Conservation (phyloP, 2,888 invertebrate species). For the Philaethria dido region DNA sequence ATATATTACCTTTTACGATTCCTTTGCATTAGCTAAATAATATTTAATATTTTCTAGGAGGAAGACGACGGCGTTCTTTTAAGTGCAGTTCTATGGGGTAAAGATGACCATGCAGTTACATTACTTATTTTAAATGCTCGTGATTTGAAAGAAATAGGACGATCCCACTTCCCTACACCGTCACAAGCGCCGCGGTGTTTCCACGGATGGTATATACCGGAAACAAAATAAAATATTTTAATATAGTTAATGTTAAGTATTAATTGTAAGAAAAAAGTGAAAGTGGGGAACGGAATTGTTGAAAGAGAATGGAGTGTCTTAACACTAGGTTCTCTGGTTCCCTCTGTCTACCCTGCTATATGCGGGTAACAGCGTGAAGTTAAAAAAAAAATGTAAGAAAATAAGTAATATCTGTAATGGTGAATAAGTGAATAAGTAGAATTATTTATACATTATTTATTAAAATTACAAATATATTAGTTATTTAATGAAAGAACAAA, state of each 20-base stretch:
- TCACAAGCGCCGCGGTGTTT: conserved; percentile 86
- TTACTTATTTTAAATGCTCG: conserved; percentile 89
- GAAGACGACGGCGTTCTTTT: conserved; percentile 90
- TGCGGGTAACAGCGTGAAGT: too few relatives aligned
- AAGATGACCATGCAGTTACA: conserved; percentile 84
- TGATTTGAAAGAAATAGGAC: conserved; percentile 87
- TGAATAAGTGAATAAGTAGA: too few relatives aligned
- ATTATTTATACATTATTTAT: too few relatives aligned
- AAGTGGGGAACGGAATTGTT: too few relatives aligned
- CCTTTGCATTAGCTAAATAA: background rate
- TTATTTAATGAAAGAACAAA: too few relatives aligned
- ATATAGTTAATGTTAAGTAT: background rate
- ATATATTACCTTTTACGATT: too few relatives aligned
- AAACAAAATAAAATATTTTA: background rate
- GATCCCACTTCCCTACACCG: conserved; percentile 87
- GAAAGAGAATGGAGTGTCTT: too few relatives aligned
- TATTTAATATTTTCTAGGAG: conserved; percentile 53
- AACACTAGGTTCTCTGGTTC: too few relatives aligned
- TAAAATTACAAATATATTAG: too few relatives aligned
- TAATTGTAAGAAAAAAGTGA: background rate
- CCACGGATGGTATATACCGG: conserved; percentile 42
- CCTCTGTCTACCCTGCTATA: too few relatives aligned
- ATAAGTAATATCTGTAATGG: too few relatives aligned
- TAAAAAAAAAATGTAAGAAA: too few relatives aligned
- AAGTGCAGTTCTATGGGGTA: conserved; percentile 87